Base-by-base conservation (phyloP, 2,113 vertebrate species). In the Amphiprion percula region DNA sequence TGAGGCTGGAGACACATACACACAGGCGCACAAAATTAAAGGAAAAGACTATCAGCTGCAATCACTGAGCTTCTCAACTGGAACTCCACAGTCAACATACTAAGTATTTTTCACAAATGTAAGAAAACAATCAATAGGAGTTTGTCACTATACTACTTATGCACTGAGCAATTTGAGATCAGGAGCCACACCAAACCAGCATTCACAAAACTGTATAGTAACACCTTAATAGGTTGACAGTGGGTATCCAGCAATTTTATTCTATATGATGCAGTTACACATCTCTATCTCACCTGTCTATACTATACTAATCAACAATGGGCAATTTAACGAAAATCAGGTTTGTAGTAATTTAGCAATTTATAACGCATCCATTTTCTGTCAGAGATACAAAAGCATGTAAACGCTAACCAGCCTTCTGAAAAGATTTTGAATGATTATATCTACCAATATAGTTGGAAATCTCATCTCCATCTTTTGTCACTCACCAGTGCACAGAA, bases 1-100 rank as follows among this genome's bases (percentile, higher is more conserved):
- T 53, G 96, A 99, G 95, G 96, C 96, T 97, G 91, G n/a, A 63
- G 28, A 69, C n/a, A 82, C 44, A 74, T 1, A n/a, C n/a, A 21
- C 2, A 61, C 53, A 83, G 5, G 60, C 10, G 60, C 16, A 75
- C 10, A 66, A 56, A 44, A 24, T 2, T 5, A 28, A 8, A 46
- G 23, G n/a, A 23, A 44, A 74, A 44, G 28, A 30, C 24, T 24
- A 33, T 46, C 23, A 8, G 44, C 9, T 12, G n/a, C 47, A 56
- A 24, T 24, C 2, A 2, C 30, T 33, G 11, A 14, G 11, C 9
- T 61, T 5, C 21, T n/a, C 1, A 37, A 47, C 37, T 44, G 15
- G 7, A 26, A 16, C 21, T 24, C 12, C 1, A 54, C 15, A 1
- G 11, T 39, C 17, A 2, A 37, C 11, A 15, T 15, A 44, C 15